phyloP scores from a whole-genome alignment of 2,888 invertebrate species.

The Amphipyra tragopoginis region DNA sequence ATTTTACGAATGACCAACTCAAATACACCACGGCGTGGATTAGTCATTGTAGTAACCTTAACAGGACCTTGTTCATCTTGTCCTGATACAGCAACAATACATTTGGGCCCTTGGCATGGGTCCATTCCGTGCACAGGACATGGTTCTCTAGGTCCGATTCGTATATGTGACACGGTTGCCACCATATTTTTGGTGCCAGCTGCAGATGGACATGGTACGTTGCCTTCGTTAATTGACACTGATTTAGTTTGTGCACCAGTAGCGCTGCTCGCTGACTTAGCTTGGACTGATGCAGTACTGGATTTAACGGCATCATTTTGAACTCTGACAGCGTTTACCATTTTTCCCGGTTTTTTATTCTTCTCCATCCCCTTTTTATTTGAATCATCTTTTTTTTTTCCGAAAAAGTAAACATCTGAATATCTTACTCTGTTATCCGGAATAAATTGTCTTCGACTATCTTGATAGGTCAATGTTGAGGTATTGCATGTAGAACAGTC shows the following conservation, averaged over 20 bases:
- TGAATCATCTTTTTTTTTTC: slow-evolving; percentile 62
- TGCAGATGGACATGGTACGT: slow-evolving; percentile 64
- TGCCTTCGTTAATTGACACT: slow-evolving; percentile 75
- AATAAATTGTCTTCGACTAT: slow-evolving; percentile 37
- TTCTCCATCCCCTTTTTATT: slow-evolving; percentile 73
- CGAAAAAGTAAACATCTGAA: slow-evolving; percentile 78
- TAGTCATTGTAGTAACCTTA: slow-evolving; percentile 75
- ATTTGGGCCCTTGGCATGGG: slow-evolving; percentile 80
- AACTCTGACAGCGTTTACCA: slow-evolving; percentile 24
- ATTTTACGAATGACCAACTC: slow-evolving; percentile 82
- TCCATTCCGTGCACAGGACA: slow-evolving; percentile 76
- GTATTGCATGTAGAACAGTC: slow-evolving; percentile 59
- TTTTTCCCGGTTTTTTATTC: slow-evolving; percentile 5
- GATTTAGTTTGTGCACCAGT: slow-evolving; percentile 65
- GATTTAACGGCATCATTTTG: slow-evolving; percentile 36
- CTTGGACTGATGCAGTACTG: slow-evolving; percentile 49
- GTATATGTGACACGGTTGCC: slow-evolving; percentile 81
- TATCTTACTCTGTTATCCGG: slow-evolving; percentile 51
- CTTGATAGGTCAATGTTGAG: slow-evolving; percentile 50
- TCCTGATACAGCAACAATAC: slow-evolving; percentile 69
- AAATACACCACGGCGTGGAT: slow-evolving; percentile 84
- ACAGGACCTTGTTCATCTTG: slow-evolving; percentile 74
- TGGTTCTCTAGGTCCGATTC: slow-evolving; percentile 74
- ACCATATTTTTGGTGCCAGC: slow-evolving; percentile 70
- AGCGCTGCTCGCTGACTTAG: slow-evolving; percentile 43